Percentiles rank a stretch among this genome's conserved stretches.
phyloP scores from a whole-genome alignment of 2,888 invertebrate species.

The Axea sp. region DNA sequence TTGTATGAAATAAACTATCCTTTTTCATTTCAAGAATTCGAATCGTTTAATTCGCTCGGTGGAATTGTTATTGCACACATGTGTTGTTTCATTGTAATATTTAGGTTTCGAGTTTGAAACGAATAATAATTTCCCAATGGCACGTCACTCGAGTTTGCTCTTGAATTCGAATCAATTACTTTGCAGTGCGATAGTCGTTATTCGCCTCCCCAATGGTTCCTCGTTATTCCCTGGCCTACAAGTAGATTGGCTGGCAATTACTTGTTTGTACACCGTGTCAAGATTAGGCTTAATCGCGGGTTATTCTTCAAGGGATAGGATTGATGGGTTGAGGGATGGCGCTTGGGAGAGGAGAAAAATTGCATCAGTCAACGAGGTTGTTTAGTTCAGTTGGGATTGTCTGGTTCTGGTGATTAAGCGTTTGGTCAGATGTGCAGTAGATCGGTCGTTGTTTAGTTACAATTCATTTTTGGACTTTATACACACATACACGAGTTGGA shows the following conservation, averaged over 20 bases:
- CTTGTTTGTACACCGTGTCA: constrained; percentile 54
- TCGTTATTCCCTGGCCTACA: constrained; percentile 16
- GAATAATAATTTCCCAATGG: too few relatives aligned
- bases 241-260: constrained; percentile 47
- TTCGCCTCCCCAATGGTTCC: too few relatives aligned
- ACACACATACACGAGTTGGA: too few relatives aligned
- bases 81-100: too few relatives aligned
- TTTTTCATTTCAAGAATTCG: too few relatives aligned
- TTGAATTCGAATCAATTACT: too few relatives aligned
- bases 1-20: too few relatives aligned
- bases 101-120: too few relatives aligned
- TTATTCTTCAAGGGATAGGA: constrained; percentile 50
- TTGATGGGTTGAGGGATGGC: constrained; percentile 41
- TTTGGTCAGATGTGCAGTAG: constrained; percentile 36
- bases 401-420: constrained; percentile 44
- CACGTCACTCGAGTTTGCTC: too few relatives aligned
- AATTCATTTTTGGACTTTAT: neutral
- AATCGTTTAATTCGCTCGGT: too few relatives aligned
- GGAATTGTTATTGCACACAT: too few relatives aligned
- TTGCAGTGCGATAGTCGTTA: too few relatives aligned
- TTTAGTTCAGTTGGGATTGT: constrained; percentile 36
- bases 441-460: neutral
- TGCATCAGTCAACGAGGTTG: constrained; percentile 48
- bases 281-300: constrained; percentile 54
- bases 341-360: constrained; percentile 44